A percentile compares a stretch with the other conserved stretches of the same genome.
Evolutionary conservation across 2,888 invertebrate genomes (phyloP).

Genomic region (Elegia similella): DNA sequence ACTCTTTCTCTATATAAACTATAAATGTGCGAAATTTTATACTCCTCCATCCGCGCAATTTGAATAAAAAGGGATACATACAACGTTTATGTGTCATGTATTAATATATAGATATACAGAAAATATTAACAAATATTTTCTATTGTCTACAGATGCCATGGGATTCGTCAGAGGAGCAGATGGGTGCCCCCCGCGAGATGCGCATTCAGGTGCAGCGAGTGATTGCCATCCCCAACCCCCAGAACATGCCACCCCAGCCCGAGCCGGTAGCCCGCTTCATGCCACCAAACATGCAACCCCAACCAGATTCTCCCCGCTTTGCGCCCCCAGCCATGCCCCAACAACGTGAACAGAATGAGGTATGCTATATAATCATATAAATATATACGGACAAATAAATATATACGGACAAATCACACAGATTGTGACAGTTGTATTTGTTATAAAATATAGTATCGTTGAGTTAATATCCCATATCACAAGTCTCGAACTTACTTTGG

Average conservation of each 20-base stretch:
- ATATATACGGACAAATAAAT: too few relatives aligned
- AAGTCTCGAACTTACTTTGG: too few relatives aligned
- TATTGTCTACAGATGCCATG: conserved; percentile 64
- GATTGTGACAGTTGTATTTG: too few relatives aligned
- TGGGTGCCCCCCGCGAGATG: conserved; percentile 67
- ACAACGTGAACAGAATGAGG: conserved; percentile 61
- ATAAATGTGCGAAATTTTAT: too few relatives aligned
- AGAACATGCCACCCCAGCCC: conserved; percentile 62
- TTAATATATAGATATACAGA: too few relatives aligned
- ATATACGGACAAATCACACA: too few relatives aligned
- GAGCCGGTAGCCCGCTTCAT: conserved; percentile 59
- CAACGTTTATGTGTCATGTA: too few relatives aligned
- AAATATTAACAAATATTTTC: background rate
- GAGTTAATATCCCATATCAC: too few relatives aligned
- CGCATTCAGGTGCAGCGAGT: conserved; percentile 78
- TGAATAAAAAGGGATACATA: too few relatives aligned
- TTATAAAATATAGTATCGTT: too few relatives aligned
- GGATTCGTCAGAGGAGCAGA: conserved; percentile 75
- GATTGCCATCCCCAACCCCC: conserved; percentile 68
- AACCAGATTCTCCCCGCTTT: conserved; percentile 59
- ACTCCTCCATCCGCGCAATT: too few relatives aligned
- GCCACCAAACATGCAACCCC: conserved; percentile 57
- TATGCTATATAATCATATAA: conserved; percentile 28
- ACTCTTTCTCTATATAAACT: too few relatives aligned
- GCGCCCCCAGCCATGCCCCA: conserved; percentile 66